Evolutionary conservation across 23 tunicate genomes (phyloP).

Genomic region (Styela clava): DNA sequence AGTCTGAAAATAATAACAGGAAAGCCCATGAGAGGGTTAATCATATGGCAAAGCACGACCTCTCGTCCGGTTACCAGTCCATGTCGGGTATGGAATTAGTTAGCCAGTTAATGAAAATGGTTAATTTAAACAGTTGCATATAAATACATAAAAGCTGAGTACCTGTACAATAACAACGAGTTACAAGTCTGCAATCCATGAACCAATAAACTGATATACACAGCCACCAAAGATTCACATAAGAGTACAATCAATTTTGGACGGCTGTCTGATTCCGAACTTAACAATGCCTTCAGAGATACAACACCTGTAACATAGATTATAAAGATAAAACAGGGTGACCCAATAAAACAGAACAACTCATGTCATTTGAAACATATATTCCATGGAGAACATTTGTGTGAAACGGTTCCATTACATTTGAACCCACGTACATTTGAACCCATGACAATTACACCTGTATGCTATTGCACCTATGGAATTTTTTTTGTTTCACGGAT

Average conservation of each 20-base stretch:
- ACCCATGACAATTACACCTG: too few relatives aligned
- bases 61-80: too few relatives aligned
- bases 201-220: slow-evolving; percentile 58
- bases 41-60: too few relatives aligned
- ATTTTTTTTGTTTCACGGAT: too few relatives aligned
- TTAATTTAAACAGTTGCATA: too few relatives aligned
- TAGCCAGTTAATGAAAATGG: too few relatives aligned
- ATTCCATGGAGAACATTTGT: neutral
- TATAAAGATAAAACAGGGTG: neutral
- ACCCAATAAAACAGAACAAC: neutral
- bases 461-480: too few relatives aligned
- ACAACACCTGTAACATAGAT: slow-evolving; percentile 34
- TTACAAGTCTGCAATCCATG: slow-evolving; percentile 67
- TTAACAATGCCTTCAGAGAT: slow-evolving; percentile 48
- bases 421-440: too few relatives aligned
- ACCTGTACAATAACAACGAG: slow-evolving; percentile 54
- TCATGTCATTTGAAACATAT: neutral
- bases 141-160: neutral
- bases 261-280: slow-evolving; percentile 54
- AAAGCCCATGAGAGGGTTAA: too few relatives aligned
- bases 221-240: slow-evolving; percentile 73
- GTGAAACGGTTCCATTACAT: too few relatives aligned
- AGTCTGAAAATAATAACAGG: slow-evolving; percentile 31
- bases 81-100: too few relatives aligned
- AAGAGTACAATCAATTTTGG: slow-evolving; percentile 52